Conservation (phyloP, 2,888 invertebrate species). For the Steinernema carpocapsae region DNA sequence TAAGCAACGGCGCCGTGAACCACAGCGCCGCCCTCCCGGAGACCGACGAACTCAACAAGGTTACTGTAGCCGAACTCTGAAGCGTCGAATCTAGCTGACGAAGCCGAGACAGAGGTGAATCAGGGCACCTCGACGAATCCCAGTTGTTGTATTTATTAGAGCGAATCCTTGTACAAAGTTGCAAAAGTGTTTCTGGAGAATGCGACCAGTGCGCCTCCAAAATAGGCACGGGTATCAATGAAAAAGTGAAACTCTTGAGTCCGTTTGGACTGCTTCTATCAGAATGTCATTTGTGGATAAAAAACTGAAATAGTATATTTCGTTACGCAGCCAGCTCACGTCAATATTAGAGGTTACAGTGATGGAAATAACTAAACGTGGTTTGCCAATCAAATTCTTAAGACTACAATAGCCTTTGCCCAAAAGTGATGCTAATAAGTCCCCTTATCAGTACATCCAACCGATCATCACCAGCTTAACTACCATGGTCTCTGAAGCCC, state of each 20-base stretch:
- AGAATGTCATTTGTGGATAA: too few species aligned
- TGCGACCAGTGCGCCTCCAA: not conserved
- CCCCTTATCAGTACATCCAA: too few species aligned
- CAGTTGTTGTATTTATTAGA: slow-evolving; percentile 30
- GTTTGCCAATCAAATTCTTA: too few species aligned
- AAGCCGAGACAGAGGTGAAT: slow-evolving; percentile 1
- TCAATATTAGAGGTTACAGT: too few species aligned
- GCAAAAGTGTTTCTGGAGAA: not conserved
- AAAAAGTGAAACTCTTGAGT: not conserved
- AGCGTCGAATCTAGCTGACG: not conserved
- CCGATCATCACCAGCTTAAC: too few species aligned
- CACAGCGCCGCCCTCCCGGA: slow-evolving; percentile 59
- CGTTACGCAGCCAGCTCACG: too few species aligned
- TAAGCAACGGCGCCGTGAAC: slow-evolving; percentile 38
- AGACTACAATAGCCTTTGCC: too few species aligned
- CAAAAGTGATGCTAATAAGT: too few species aligned
- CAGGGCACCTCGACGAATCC: not conserved
- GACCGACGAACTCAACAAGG: slow-evolving; percentile 29
- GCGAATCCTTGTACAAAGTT: slow-evolving; percentile 11
- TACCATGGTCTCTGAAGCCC: too few species aligned
- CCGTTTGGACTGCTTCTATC: not conserved
- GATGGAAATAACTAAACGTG: too few species aligned
- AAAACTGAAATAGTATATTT: too few species aligned
- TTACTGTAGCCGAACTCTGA: slow-evolving; percentile 25
- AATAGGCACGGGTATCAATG: not conserved